Evolutionary conservation across 2,113 vertebrate species (phyloP).

Genomic region (Sprattus sprattus): DNA sequence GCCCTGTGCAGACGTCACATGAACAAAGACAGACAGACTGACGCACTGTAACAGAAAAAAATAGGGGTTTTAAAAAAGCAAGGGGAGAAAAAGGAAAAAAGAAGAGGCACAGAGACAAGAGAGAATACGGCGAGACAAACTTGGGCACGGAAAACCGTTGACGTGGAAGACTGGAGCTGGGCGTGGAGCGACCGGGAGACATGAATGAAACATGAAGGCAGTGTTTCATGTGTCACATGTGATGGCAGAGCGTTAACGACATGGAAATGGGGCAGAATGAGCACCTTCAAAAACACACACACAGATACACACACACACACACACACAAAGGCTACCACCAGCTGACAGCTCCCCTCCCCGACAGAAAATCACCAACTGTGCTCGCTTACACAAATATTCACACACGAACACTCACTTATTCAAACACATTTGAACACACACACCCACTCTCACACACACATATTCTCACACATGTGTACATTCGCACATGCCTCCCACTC

Average conservation of each 20-base stretch:
- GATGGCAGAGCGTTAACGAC: constrained; percentile 39
- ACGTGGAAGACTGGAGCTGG: constrained; percentile 57
- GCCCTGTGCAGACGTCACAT: constrained; percentile 52
- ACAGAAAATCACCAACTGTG: neutral
- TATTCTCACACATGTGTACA: neutral
- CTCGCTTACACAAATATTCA: neutral
- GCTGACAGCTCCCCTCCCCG: constrained; percentile 22
- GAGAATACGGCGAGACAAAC: constrained; percentile 55
- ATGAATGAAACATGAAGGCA: constrained; percentile 66
- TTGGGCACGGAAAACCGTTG: constrained; percentile 42
- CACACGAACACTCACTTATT: neutral
- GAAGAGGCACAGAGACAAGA: constrained; percentile 54
- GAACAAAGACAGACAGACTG: constrained; percentile 70
- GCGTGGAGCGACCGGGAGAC: constrained; percentile 48
- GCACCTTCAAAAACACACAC: constrained; percentile 36
- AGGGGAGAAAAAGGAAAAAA: neutral
- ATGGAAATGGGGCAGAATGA: constrained; percentile 40
- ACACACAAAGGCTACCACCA: constrained; percentile 23
- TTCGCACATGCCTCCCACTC: neutral
- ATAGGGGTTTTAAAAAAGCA: constrained; percentile 56
- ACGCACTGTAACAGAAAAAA: constrained; percentile 75
- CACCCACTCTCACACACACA: neutral
- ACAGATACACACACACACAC: neutral
- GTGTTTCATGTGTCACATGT: constrained; percentile 49
- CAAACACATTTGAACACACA: neutral